Conservation (phyloP, 1,140 invertebrate genomes). For the Drosophila takahashii region DNA sequence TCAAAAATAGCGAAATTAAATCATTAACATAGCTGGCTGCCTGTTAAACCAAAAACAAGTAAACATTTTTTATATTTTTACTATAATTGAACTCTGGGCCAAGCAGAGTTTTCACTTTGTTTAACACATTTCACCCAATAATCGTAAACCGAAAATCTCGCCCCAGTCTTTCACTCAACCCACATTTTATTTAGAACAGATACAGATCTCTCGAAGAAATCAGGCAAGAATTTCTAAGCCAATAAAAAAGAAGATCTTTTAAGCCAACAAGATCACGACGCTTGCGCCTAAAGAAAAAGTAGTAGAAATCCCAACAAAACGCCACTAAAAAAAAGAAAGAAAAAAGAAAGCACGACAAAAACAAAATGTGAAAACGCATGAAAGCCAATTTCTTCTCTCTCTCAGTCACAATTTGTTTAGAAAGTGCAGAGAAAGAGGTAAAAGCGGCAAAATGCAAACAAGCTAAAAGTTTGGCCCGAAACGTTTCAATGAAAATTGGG, state of each 20-base stretch:
- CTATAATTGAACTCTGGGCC: constrained; percentile 19
- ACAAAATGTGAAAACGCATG: constrained; percentile 83
- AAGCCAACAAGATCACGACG: constrained; percentile 61
- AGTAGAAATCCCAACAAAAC: constrained; percentile 64
- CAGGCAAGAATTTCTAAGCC: constrained; percentile 72
- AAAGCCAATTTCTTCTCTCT: constrained; percentile 72
- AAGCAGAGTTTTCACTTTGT: constrained; percentile 60
- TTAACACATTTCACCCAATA: constrained; percentile 68
- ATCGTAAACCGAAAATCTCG: constrained; percentile 49
- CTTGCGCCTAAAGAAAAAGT: constrained; percentile 68
- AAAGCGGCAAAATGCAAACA: constrained; percentile 84
- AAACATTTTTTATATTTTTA: constrained; percentile 3
- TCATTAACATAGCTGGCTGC: constrained; percentile 27
- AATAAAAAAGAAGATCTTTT: constrained; percentile 71
- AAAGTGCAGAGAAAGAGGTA: constrained; percentile 84
- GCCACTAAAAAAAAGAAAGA: constrained; percentile 12
- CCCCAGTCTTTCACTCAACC: constrained; percentile 64
- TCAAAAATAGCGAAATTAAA: constrained; percentile 43
- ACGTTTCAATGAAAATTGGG: constrained; percentile 67
- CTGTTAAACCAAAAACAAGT: background rate
- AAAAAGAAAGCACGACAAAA: constrained; percentile 82
- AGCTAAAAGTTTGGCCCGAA: constrained; percentile 64
- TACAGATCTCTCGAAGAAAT: constrained; percentile 71
- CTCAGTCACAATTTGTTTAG: constrained; percentile 79
- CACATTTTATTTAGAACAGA: constrained; percentile 82